Evolutionary conservation across 2,113 vertebrate species (phyloP).

Genomic region (rat (Rattus norvegicus)): DNA sequence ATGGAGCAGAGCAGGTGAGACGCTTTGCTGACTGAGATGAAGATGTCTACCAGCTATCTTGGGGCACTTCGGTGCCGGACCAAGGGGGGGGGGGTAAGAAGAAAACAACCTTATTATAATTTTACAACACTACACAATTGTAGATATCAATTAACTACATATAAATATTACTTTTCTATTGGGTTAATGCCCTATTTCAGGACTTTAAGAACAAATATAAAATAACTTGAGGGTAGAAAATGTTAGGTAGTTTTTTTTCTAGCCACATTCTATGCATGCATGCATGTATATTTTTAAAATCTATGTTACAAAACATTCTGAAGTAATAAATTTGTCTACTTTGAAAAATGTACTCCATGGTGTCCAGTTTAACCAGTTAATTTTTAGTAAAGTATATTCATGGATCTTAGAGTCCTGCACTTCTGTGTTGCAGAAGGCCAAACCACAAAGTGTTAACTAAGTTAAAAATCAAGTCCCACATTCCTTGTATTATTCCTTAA

Average conservation of each 20-base stretch:
- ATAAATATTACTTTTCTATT: background rate
- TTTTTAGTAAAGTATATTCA: slow-evolving; percentile 6
- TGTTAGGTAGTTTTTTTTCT: background rate
- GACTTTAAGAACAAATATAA: background rate
- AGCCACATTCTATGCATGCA: background rate
- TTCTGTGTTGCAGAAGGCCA: slow-evolving; percentile 39
- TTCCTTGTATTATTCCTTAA: slow-evolving; percentile 53
- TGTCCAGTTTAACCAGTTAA: background rate
- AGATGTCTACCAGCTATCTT: too few species aligned
- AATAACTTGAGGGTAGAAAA: background rate
- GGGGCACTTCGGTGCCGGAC: too few species aligned
- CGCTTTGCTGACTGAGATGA: too few species aligned
- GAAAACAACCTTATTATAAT: too few species aligned
- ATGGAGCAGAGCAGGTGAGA: too few species aligned
- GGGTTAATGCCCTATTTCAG: background rate
- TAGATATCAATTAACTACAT: too few species aligned
- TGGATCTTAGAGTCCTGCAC: background rate
- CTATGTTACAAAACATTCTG: background rate
- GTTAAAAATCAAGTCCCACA: slow-evolving; percentile 22
- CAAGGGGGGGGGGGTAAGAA: too few species aligned
- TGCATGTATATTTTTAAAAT: background rate
- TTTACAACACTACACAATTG: too few species aligned
- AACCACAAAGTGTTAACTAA: background rate
- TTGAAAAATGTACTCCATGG: background rate
- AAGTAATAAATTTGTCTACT: background rate